Base-by-base conservation (phyloP, 35 echinoderm and acorn worm genomes). In the Ophiothrix spiculata region DNA sequence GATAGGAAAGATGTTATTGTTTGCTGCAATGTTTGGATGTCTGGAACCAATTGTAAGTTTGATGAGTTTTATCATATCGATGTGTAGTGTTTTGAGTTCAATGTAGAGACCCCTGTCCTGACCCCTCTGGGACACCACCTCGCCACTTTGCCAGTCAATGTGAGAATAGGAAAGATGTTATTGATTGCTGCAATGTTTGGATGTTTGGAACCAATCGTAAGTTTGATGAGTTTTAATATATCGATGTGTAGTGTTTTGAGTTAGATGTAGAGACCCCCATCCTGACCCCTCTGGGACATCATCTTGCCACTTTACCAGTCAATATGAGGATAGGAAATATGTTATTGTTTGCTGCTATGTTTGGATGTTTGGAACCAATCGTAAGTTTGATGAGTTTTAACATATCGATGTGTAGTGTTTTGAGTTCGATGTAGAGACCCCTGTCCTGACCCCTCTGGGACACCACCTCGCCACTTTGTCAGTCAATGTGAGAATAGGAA, bases 11-110 rank as follows among this genome's bases (percentile, higher is more conserved):
- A 97, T 97, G 94, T 60, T 97, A 37, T 64, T 97, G 25, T 97
- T 93, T 88, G 94, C 91, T 75, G 94, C 94, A 32, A 86, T 97
- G 16, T 93, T 97, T 97, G 91, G 85, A 60, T 97, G 94, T 73
- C 56, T 97, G 64, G 94, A 97, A 49, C 94, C 94, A 73, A 84
- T 97, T 83, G 94, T 97, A 63, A 80, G 94, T 94, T 21, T n/a
- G n/a, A n/a, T n/a, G n/a, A n/a, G n/a, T n/a, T n/a, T n/a, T n/a
- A n/a, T n/a, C n/a, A n/a, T n/a, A n/a, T n/a, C n/a, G n/a, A n/a
- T n/a, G n/a, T n/a, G n/a, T n/a, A n/a, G n/a, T n/a, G n/a, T n/a
- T n/a, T n/a, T n/a, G n/a, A n/a, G n/a, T n/a, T n/a, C n/a, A n/a
- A 94, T 28, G 37, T 56, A 10, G 81, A 84, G n/a, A 56, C 29